phyloP scores from a whole-genome alignment of 2,888 invertebrate genomes.

The Drosophila trichaetosa region DNA sequence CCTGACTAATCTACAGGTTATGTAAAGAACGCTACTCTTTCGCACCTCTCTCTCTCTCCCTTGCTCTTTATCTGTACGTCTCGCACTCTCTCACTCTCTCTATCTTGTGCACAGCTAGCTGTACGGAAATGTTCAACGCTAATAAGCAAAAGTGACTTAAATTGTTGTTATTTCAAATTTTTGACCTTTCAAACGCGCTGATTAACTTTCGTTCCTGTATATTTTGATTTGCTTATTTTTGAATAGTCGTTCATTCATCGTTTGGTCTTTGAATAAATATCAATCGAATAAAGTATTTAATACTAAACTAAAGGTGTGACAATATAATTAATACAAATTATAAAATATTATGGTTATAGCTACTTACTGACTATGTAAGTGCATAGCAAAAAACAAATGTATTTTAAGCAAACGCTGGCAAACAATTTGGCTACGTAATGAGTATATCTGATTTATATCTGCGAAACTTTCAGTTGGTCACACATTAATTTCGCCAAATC shows the following conservation, averaged over 20 bases:
- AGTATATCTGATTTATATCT: conserved; percentile 1
- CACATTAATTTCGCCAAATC: neutral
- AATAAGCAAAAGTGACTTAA: conserved; percentile 11
- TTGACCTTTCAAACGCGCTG: neutral
- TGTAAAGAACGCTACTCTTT: conserved; percentile 14
- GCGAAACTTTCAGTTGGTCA: conserved; percentile 1
- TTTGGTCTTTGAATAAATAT: neutral
- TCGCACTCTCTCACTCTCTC: neutral
- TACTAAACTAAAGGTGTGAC: neutral
- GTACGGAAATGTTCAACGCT: conserved; percentile 17
- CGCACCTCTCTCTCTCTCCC: neutral
- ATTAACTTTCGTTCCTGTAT: neutral
- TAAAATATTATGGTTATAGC: neutral
- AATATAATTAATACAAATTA: too few species aligned
- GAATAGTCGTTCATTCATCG: neutral
- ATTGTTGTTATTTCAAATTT: neutral
- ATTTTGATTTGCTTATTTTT: neutral
- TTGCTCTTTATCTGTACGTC: neutral
- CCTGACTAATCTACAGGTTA: conserved; percentile 29
- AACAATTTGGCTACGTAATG: too few species aligned
- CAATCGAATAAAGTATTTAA: neutral
- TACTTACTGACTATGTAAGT: neutral
- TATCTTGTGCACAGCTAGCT: neutral
- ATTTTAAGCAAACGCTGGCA: neutral
- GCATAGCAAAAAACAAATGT: neutral